Percentiles rank a stretch among this genome's conserved stretches.
phyloP scores from a whole-genome alignment of 2,113 vertebrate genomes.

The Pomatorhinus ruficollis region DNA sequence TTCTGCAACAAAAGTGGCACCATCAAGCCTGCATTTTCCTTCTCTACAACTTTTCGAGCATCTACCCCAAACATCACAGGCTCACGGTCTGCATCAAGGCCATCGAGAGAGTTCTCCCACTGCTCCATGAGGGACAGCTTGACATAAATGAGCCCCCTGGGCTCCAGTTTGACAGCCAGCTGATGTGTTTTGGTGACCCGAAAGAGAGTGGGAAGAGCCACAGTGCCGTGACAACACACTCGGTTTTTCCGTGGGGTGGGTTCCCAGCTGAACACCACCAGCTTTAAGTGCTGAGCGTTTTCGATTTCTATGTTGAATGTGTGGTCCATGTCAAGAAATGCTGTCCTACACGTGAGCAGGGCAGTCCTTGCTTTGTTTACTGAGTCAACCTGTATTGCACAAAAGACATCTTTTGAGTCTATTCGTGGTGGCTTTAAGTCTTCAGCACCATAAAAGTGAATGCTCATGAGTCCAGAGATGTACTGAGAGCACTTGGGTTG shows the following conservation, averaged over 20 bases:
- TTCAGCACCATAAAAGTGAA: constrained; percentile 96
- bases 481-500: constrained; percentile 94
- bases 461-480: constrained; percentile 94
- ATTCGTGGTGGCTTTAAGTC: constrained; percentile 93
- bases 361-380: constrained; percentile 97
- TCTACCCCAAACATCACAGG: constrained; percentile 91
- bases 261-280: constrained; percentile 98
- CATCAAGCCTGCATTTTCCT: constrained; percentile 87
- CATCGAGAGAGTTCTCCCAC: constrained; percentile 92
- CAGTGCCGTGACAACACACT: constrained; percentile 93
- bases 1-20: constrained; percentile 93
- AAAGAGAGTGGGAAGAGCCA: constrained; percentile 91
- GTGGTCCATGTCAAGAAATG: constrained; percentile 97
- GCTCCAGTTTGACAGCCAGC: constrained; percentile 93
- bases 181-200: constrained; percentile 89
- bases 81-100: constrained; percentile 76
- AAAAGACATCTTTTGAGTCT: constrained; percentile 95
- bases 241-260: constrained; percentile 88
- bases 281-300: constrained; percentile 95
- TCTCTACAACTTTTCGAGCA: constrained; percentile 88
- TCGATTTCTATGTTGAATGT: constrained; percentile 98
- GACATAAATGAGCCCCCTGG: constrained; percentile 93
- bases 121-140: constrained; percentile 95
- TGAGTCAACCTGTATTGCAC: constrained; percentile 96
- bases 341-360: constrained; percentile 89